Evolutionary conservation across 2,888 invertebrate genomes (phyloP).

Genomic region (Gymnoscelis rufifasciata): DNA sequence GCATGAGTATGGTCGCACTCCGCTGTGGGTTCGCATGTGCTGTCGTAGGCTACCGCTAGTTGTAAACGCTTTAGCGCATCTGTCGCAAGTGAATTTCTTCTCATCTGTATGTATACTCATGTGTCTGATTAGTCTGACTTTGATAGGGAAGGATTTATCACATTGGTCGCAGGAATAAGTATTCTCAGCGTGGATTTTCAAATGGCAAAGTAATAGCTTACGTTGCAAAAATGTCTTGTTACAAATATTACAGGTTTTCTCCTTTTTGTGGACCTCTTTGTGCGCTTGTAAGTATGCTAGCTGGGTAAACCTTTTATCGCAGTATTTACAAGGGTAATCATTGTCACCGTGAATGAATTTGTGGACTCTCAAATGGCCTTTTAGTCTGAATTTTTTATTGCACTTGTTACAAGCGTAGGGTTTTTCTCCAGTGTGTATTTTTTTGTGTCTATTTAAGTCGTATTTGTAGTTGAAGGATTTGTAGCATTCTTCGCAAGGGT

Average conservation of each 20-base stretch:
- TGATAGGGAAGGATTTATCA: slow-evolving; percentile 4
- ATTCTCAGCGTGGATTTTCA: slow-evolving; percentile 3
- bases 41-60: slow-evolving; percentile 1
- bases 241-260: not conserved
- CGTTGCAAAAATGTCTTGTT: slow-evolving; percentile 1
- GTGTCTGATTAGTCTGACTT: not conserved
- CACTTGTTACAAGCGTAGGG: slow-evolving; percentile 11
- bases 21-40: slow-evolving; percentile 13
- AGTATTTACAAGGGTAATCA: slow-evolving; percentile 1
- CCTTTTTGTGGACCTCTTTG: not conserved
- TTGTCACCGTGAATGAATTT: slow-evolving; percentile 1
- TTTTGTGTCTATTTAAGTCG: slow-evolving; percentile 9
- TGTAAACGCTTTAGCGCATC: slow-evolving; percentile 2
- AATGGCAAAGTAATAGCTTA: slow-evolving; percentile 3
- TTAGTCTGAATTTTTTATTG: slow-evolving; percentile 1
- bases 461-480: slow-evolving; percentile 11
- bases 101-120: slow-evolving; percentile 1
- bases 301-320: not conserved
- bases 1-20: slow-evolving; percentile 9
- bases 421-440: slow-evolving; percentile 10
- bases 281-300: not conserved
- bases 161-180: slow-evolving; percentile 8
- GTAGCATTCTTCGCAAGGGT: slow-evolving; percentile 1
- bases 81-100: slow-evolving; percentile 1
- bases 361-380: not conserved